Conservation (phyloP, 2,797 vertebrate species). For the Halcyon smyrnensis region DNA sequence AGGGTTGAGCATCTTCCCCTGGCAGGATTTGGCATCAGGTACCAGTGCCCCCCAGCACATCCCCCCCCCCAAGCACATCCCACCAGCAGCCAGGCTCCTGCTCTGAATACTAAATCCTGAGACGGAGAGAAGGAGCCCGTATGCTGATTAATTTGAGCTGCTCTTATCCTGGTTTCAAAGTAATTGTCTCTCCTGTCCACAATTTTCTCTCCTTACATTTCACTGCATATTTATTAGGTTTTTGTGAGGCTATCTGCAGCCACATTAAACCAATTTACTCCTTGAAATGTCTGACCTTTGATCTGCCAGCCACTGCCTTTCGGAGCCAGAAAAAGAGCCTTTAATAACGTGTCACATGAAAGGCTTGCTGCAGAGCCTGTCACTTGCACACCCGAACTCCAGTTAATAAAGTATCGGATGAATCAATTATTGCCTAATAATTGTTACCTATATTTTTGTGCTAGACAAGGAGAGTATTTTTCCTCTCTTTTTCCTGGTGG, state of each 20-base stretch:
- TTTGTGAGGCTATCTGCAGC: conserved; percentile 70
- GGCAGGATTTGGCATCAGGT: background rate
- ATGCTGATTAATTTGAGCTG: conserved; percentile 70
- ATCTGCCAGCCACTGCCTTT: conserved; percentile 70
- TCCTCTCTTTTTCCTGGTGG: background rate
- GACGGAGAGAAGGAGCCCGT: conserved; percentile 12
- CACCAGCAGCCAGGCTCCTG: background rate
- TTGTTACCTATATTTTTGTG: conserved; percentile 45
- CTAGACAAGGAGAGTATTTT: background rate
- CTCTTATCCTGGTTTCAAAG: conserved; percentile 75
- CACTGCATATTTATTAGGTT: conserved; percentile 77
- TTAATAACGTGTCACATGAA: conserved; percentile 69
- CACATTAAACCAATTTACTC: conserved; percentile 78
- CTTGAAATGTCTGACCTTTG: conserved; percentile 77
- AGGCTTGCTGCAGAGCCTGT: conserved; percentile 38
- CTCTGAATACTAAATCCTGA: conserved; percentile 45
- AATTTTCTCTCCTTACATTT: conserved; percentile 74
- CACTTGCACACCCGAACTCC: conserved; percentile 14
- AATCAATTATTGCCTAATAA: conserved; percentile 72
- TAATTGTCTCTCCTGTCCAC: conserved; percentile 78
- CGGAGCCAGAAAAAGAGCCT: conserved; percentile 53
- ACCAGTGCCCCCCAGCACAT: background rate
- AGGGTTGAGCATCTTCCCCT: background rate
- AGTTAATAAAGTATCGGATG: conserved; percentile 45
- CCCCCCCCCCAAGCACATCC: background rate